Evolutionary conservation across 2,888 invertebrate genomes (phyloP), one percentile per base, ranked within the genome.

Genomic region (Teleogryllus oceanicus): DNA sequence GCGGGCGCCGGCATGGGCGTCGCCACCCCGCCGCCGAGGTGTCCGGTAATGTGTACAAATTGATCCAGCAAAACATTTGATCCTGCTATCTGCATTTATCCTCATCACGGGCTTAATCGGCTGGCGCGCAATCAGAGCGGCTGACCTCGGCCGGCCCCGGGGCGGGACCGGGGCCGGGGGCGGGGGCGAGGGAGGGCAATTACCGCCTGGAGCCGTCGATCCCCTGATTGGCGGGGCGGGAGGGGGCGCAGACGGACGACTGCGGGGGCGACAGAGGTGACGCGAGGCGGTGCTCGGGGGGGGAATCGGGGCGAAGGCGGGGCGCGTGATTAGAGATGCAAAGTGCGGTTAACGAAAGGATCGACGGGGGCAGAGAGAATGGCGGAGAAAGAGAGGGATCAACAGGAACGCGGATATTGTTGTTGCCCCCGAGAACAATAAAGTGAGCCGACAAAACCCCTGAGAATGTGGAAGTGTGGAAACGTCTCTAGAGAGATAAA

Each of bases 21-120:
- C n/a, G 62, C 4, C 62, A 62, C 13, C 62, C n/a, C 62, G n/a
- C 62, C 62, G 62, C 62, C 37, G 37, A 37, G 37, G 37, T 37
- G 37, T 62, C 62, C 62, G 62, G n/a, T 62, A 62, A 62, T 62
- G 62, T 62, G 62, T 18, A 62, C 62, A 62, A 62, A 62, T 62
- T 62, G 62, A 62, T n/a, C 62, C 62, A n/a, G 13, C 62, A 62
- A 62, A 62, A 62, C 62, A 62, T 62, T 62, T 62, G 62, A 62
- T 62, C 62, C 62, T 62, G n/a, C 62, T 13, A 62, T 62, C 62
- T 62, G 62, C 62, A 62, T 62, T 62, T 62, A 62, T 62, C 62
- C 62, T 62, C 62, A 62, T 62, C 62, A n/a, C 13, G n/a, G 62
- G 16, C 62, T 13, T 62, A 62, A 62, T 62, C 13, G 62, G 62